Percentiles rank a stretch among this genome's conserved stretches.
Evolutionary conservation across 2,888 invertebrate species (phyloP).

Genomic region (Plagodis pulveraria): DNA sequence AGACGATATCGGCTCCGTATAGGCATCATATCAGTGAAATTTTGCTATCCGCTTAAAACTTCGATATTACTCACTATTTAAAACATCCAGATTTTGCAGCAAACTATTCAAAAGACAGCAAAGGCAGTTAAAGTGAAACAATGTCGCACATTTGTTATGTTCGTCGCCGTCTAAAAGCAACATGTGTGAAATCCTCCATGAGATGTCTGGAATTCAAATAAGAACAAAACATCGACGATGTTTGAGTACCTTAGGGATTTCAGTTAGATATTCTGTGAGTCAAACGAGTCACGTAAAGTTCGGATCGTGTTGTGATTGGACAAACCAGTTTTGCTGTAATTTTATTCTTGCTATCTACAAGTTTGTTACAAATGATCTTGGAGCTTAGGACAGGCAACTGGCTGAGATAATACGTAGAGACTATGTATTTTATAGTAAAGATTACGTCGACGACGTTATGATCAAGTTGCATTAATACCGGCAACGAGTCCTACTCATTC

Average conservation of each 20-base stretch:
- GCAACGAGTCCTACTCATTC: too few relatives aligned
- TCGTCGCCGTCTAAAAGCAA: neutral
- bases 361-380: neutral
- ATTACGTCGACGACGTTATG: too few relatives aligned
- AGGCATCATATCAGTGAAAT: too few relatives aligned
- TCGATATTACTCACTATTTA: too few relatives aligned
- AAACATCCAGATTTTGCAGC: too few relatives aligned
- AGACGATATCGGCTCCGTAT: too few relatives aligned
- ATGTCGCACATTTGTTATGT: neutral
- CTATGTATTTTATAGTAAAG: too few relatives aligned
- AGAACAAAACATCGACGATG: conserved; percentile 19
- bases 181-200: conserved; percentile 5
- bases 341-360: conserved; percentile 1
- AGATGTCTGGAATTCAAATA: conserved; percentile 18
- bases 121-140: too few relatives aligned
- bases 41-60: too few relatives aligned
- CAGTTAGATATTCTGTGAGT: conserved; percentile 13
- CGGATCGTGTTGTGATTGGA: conserved; percentile 22
- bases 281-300: conserved; percentile 24
- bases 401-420: too few relatives aligned
- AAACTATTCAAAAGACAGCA: neutral
- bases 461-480: too few relatives aligned
- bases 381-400: too few relatives aligned
- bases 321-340: conserved; percentile 21
- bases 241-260: conserved; percentile 2